phyloP scores from a whole-genome alignment of 1,140 invertebrate genomes.

The Aphelinus certus region DNA sequence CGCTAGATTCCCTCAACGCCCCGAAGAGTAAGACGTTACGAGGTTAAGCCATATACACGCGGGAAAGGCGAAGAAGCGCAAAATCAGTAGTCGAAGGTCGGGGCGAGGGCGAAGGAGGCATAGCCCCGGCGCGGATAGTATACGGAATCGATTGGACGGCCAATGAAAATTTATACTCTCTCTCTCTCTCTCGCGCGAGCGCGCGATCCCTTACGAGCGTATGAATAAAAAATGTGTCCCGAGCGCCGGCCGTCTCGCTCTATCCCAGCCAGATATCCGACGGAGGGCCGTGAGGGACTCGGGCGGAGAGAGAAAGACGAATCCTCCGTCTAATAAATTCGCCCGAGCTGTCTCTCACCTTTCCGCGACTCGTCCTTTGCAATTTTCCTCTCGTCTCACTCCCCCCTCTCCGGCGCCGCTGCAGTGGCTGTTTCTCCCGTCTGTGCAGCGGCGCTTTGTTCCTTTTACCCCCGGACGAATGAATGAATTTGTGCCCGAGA shows the following conservation, averaged over 20 bases:
- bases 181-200: conserved; percentile 23
- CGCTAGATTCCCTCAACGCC: neutral
- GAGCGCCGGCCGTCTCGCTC: neutral
- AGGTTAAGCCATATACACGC: no score
- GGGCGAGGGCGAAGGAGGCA: neutral
- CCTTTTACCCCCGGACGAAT: no score
- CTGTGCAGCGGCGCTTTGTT: no score
- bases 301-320: neutral
- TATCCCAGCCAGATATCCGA: neutral
- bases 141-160: conserved; percentile 29
- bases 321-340: conserved; percentile 24
- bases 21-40: conserved; percentile 12
- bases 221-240: conserved; percentile 39
- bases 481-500: no score
- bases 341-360: conserved; percentile 23
- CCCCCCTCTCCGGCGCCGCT: neutral
- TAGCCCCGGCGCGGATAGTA: neutral
- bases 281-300: neutral
- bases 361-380: conserved; percentile 25
- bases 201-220: conserved; percentile 30
- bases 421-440: no score
- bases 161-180: conserved; percentile 39
- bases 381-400: conserved; percentile 11
- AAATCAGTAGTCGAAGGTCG: conserved; percentile 13
- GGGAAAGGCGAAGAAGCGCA: neutral